Conservation (phyloP, 2,797 vertebrate genomes). For the Pogonophryne albipinna region DNA sequence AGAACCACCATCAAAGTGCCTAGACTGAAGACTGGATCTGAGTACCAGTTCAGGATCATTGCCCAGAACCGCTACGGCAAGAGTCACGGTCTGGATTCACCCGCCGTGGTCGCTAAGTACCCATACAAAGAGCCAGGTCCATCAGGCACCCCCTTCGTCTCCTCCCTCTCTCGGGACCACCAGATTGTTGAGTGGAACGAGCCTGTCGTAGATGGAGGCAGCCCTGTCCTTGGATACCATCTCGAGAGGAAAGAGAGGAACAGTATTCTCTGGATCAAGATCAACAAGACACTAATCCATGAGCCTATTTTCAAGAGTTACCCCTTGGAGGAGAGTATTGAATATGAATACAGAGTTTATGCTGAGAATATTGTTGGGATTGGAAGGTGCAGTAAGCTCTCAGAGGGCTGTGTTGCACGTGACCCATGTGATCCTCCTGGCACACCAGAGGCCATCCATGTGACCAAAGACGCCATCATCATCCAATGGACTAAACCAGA, state of each 20-base stretch:
- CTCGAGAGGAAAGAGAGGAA: slow-evolving; percentile 99
- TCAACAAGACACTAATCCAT: slow-evolving; percentile 95
- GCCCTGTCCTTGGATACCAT: slow-evolving; percentile 94
- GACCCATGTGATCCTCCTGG: slow-evolving; percentile 98
- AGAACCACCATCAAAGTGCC: slow-evolving; percentile 94
- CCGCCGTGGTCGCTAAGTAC: slow-evolving; percentile 92
- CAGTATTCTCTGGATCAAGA: slow-evolving; percentile 97
- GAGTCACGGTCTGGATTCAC: slow-evolving; percentile 95
- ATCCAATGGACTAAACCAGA: slow-evolving; percentile 97
- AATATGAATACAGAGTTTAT: slow-evolving; percentile 97
- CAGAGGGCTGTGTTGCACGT: slow-evolving; percentile 94
- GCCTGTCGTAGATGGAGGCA: slow-evolving; percentile 95
- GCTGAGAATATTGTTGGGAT: slow-evolving; percentile 98
- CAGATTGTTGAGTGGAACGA: slow-evolving; percentile 98
- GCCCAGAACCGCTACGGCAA: slow-evolving; percentile 98
- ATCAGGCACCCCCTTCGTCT: slow-evolving; percentile 96
- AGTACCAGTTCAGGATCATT: slow-evolving; percentile 99
- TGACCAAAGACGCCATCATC: slow-evolving; percentile 93
- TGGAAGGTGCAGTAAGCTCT: slow-evolving; percentile 96
- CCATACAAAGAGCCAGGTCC: slow-evolving; percentile 98
- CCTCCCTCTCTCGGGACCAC: slow-evolving; percentile 91
- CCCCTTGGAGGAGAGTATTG: slow-evolving; percentile 95
- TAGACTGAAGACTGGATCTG: slow-evolving; percentile 95
- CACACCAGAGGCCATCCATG: slow-evolving; percentile 91
- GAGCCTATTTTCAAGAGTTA: slow-evolving; percentile 92